Conservation (phyloP, 2,113 vertebrate species). For the Entomyzon cyanotis region DNA sequence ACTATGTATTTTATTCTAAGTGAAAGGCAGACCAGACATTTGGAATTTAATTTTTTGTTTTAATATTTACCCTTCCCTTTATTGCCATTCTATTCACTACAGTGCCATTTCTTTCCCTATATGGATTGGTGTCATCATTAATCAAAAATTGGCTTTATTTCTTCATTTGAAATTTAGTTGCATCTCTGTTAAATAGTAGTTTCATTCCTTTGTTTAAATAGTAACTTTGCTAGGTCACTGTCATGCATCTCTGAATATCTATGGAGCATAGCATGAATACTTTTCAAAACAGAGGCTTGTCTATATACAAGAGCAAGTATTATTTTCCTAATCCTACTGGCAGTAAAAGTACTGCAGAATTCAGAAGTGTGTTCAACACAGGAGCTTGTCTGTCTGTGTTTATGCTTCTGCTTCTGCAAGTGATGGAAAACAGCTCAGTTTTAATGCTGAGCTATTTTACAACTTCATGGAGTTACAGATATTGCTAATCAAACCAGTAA, state of each 20-base stretch:
- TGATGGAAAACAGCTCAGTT: neutral
- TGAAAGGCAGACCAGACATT: neutral
- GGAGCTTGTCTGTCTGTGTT: neutral
- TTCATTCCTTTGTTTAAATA: neutral
- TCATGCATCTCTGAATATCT: neutral
- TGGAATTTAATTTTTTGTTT: neutral
- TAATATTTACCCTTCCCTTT: neutral
- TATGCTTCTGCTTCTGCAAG: neutral
- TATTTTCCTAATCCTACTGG: neutral
- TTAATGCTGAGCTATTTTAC: neutral
- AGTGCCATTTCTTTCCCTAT: neutral
- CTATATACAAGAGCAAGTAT: neutral
- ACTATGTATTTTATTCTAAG: neutral
- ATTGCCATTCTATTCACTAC: neutral
- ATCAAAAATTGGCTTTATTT: neutral
- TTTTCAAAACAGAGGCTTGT: neutral
- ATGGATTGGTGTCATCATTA: neutral
- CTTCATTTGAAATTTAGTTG: neutral
- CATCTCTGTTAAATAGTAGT: neutral
- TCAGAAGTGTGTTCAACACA: neutral
- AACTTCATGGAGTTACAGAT: neutral
- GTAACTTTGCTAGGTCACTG: neutral
- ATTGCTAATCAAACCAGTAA: constrained; percentile 9
- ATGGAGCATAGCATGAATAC: neutral
- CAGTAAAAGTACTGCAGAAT: neutral